Conservation (phyloP, 2,797 vertebrate species). For the Anguilla pacifica region DNA sequence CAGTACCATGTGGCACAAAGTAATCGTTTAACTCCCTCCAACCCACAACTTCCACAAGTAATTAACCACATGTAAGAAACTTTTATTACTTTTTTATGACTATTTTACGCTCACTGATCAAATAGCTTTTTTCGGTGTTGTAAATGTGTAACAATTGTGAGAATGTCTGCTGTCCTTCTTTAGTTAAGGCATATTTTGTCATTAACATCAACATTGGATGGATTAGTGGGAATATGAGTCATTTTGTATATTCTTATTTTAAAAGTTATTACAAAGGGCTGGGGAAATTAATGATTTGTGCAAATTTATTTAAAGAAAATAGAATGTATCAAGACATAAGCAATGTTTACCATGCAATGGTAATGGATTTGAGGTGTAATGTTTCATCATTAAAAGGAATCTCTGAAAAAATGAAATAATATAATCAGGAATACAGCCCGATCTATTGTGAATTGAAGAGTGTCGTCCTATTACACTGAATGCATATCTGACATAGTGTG, state of each 20-base stretch:
- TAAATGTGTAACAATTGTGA: neutral
- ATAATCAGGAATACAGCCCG: neutral
- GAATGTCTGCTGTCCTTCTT: neutral
- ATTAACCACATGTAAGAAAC: no score
- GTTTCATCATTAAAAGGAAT: neutral
- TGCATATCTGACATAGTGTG: neutral
- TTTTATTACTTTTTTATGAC: no score
- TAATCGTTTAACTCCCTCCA: no score
- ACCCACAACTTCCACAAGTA: no score
- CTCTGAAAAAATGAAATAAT: neutral
- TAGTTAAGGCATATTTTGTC: neutral
- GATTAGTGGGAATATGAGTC: neutral
- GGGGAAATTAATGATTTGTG: neutral
- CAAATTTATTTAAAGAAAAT: neutral
- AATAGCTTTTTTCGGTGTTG: no score
- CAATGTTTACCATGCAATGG: neutral
- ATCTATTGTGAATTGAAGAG: neutral
- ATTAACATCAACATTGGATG: neutral
- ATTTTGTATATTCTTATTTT: neutral
- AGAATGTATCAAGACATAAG: neutral
- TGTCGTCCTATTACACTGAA: neutral
- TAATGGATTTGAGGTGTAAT: neutral
- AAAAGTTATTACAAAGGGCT: neutral
- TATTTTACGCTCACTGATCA: no score
- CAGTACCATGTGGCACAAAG: no score